These are phyloP conservation scores for Umimayanthus chanpuru DNA, from an alignment of 92 coral and sea anemone genomes.

Conservation along the genomic window DNA sequence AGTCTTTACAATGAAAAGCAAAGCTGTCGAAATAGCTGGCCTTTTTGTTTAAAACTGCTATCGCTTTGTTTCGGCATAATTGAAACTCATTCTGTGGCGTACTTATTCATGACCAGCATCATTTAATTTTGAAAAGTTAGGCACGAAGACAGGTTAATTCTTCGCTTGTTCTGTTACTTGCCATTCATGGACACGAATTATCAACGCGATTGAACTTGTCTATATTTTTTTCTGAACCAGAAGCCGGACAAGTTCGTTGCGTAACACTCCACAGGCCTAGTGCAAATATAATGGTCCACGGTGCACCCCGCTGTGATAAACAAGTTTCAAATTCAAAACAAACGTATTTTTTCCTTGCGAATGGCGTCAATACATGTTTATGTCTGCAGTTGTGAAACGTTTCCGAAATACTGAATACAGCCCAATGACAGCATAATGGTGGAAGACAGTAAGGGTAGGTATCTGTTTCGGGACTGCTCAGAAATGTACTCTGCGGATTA, in stretches of 20 bases:
- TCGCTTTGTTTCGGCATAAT: neutral
- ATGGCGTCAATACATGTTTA: neutral
- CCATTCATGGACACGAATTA: no score
- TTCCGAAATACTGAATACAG: neutral
- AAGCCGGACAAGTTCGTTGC: neutral
- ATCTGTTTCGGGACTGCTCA: neutral
- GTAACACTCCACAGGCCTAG: slow-evolving; percentile 3
- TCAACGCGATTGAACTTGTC: neutral
- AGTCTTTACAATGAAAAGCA: neutral
- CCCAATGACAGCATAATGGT: neutral
- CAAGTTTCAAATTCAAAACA: neutral
- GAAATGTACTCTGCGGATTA: neutral
- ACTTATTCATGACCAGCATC: neutral
- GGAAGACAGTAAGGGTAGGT: neutral
- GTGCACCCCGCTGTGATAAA: neutral
- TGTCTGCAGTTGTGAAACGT: neutral
- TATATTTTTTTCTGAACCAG: neutral
- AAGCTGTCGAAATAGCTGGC: neutral
- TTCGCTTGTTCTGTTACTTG: neutral
- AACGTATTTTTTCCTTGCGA: neutral
- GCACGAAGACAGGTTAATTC: neutral
- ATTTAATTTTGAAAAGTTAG: neutral
- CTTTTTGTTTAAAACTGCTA: neutral
- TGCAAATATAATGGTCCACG: neutral
- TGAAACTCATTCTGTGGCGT: neutral